Evolutionary conservation across 2,797 vertebrate genomes (phyloP).

Genomic region (Austrolebias charrua): DNA sequence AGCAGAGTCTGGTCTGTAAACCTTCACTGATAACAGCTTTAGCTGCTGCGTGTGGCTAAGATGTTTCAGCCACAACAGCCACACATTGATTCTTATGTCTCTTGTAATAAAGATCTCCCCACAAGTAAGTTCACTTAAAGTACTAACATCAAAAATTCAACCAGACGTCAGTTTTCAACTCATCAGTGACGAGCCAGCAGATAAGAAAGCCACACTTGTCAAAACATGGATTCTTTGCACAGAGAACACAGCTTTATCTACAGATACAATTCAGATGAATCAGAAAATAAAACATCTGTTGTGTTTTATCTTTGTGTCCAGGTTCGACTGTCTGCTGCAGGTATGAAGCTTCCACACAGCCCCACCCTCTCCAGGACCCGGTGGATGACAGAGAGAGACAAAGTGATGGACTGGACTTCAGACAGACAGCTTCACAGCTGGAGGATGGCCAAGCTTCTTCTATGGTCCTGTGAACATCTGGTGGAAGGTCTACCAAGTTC

Average conservation of each 20-base stretch:
- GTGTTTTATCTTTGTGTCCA: no score
- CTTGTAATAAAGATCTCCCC: constrained; percentile 14
- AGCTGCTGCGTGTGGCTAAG: constrained; percentile 41
- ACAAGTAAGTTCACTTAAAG: constrained; percentile 9
- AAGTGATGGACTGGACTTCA: no score
- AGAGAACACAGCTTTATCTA: background rate
- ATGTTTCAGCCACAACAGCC: constrained; percentile 8
- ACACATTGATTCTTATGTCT: constrained; percentile 30
- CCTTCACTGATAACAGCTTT: constrained; percentile 31
- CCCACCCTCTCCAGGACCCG: no score
- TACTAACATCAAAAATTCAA: constrained; percentile 26
- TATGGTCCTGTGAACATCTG: no score
- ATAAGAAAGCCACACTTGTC: constrained; percentile 33
- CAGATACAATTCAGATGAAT: no score
- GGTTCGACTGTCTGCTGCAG: no score
- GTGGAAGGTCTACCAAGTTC: no score
- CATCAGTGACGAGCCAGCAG: constrained; percentile 18
- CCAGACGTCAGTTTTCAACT: constrained; percentile 19
- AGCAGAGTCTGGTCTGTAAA: constrained; percentile 16
- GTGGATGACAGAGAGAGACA: no score
- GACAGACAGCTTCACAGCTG: no score
- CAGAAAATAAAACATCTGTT: no score
- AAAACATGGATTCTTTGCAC: constrained; percentile 35
- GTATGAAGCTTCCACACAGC: no score
- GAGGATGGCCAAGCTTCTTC: no score